phyloP scores from a whole-genome alignment of 2,888 invertebrate species.

The Microplitis manilae region DNA sequence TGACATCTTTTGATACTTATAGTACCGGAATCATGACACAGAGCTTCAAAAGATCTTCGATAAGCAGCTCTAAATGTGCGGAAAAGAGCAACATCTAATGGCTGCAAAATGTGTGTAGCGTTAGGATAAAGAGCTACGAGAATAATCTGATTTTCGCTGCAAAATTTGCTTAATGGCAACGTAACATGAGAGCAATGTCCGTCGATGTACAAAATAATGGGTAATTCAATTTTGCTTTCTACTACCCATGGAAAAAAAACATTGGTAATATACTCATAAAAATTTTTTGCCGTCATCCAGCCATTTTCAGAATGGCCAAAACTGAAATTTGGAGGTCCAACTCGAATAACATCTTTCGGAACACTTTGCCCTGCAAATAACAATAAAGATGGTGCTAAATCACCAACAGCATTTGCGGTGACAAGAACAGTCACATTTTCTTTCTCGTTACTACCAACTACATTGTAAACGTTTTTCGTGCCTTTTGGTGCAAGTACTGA shows the following conservation, averaged over 20 bases:
- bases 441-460: conserved; percentile 37
- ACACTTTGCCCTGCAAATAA: neutral
- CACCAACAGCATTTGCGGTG: neutral
- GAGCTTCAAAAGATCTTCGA: conserved; percentile 29
- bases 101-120: neutral
- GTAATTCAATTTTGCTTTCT: conserved; percentile 6
- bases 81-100: no score
- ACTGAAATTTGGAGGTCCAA: neutral
- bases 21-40: conserved; percentile 32
- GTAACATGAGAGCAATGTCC: conserved; percentile 1
- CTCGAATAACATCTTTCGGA: neutral
- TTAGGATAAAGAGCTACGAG: neutral
- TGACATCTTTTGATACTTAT: conserved; percentile 36
- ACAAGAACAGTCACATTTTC: conserved; percentile 6
- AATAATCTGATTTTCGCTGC: neutral
- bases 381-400: neutral
- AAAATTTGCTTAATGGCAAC: neutral
- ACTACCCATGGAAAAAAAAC: conserved; percentile 6
- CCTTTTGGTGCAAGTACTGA: conserved; percentile 6
- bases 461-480: neutral
- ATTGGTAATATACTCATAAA: neutral
- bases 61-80: conserved; percentile 29
- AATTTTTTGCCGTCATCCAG: conserved; percentile 8
- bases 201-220: neutral
- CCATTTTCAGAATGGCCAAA: conserved; percentile 3